Evolutionary conservation across 2,113 vertebrate species (phyloP).

Genomic region (Monopterus albus): DNA sequence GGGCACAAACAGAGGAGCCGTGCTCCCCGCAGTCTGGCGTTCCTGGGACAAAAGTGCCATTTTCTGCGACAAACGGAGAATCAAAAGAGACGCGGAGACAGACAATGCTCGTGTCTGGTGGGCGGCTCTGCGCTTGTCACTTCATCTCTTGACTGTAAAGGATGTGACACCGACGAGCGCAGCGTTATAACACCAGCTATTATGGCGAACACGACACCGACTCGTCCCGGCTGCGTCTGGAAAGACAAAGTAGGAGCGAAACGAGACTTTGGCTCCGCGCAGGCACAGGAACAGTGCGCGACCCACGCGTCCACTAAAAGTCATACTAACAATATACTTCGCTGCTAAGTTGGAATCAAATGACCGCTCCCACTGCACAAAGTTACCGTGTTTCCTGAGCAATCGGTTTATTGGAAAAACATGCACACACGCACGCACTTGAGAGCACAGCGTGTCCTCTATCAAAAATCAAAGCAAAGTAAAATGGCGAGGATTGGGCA

Average conservation of each 20-base stretch:
- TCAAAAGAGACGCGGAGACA: constrained; percentile 76
- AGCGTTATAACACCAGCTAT: constrained; percentile 56
- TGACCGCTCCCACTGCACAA: constrained; percentile 10
- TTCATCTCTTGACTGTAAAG: constrained; percentile 67
- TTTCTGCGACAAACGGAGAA: constrained; percentile 81
- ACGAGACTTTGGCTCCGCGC: constrained; percentile 41
- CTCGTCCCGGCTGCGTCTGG: background rate
- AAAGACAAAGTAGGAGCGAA: constrained; percentile 5
- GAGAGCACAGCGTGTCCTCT: constrained; percentile 69
- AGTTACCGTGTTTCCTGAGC: constrained; percentile 18
- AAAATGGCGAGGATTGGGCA: constrained; percentile 83
- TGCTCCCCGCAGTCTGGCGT: constrained; percentile 58
- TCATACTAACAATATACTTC: no score
- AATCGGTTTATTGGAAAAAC: background rate
- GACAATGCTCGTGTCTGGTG: constrained; percentile 79
- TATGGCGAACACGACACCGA: background rate
- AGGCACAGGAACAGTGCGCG: constrained; percentile 10
- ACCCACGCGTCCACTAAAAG: no score
- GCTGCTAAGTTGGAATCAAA: constrained; percentile 54
- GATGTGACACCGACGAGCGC: constrained; percentile 68
- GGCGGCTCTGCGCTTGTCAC: constrained; percentile 76
- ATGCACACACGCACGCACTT: constrained; percentile 30
- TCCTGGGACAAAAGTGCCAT: constrained; percentile 78
- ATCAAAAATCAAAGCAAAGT: constrained; percentile 72
- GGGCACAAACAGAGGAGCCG: constrained; percentile 58